Evolutionary conservation across 2,797 vertebrate species (phyloP), one percentile per base, ranked within the genome.

Genomic region (Pseudomugil gertrudae): DNA sequence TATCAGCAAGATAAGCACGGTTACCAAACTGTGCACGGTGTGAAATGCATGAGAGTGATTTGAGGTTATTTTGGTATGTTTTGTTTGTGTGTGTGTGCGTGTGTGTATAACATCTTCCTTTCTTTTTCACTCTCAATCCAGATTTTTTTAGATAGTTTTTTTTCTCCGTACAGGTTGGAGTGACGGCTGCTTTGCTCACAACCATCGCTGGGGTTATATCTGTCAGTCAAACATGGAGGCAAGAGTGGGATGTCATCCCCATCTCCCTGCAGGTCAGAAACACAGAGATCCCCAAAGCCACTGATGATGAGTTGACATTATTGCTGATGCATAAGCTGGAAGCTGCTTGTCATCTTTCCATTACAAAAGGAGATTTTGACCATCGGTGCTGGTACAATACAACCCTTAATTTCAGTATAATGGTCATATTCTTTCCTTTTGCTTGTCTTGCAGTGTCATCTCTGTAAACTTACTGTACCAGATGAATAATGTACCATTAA

Each of bases 171-270:
- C 91, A 98, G 97, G 94, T 96, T 48, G 96, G 94, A 54, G 94
- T 99, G 78, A 89, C 90, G 10, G 91, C 88, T 8, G 93, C 96
- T 55, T 89, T 99, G 79, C 92, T 96, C 72, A 92, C 92, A 21
- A 96, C 95, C 0, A 81, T 96, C 57, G 90, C 94, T 54, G 96
- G 95, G 19, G 92, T 98, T 87, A 95, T 96, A 36, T 96, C 95
- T 0, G 88, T 99, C 87, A 95, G 92, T 75, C 95, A 99, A 90
- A 93, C 96, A 7, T 99, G 98, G 98, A 89, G 93, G 0, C 95
- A 97, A 0, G 97, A 99, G 73, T 99, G 98, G 98, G 94, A 95
- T 9, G 91, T 98, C 72, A 84, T 99, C 27, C 91, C 95, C 35
- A 95, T 98, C 84, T 99, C 98, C 38, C 70, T 99, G 70, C 96